Percentiles rank a stretch among this genome's conserved stretches.
Conservation (phyloP, 2,113 vertebrate genomes). For the Phalacrocorax pelagicus region DNA sequence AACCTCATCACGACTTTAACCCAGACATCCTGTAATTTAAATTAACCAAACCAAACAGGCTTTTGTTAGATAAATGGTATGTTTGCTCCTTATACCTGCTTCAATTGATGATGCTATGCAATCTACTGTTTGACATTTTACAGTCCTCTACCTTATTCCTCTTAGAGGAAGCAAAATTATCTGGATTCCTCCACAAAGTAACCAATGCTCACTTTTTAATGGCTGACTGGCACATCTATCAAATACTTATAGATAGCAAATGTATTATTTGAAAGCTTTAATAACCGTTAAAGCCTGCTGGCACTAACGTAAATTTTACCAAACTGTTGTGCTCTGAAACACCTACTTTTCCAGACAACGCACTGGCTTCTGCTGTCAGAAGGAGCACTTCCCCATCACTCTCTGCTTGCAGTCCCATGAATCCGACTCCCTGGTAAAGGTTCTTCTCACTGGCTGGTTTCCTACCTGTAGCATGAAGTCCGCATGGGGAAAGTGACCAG, state of each 20-base stretch:
- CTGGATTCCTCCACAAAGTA: constrained; percentile 66
- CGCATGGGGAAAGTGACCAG: rapidly evolving
- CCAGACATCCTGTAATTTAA: background rate
- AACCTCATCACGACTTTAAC: background rate
- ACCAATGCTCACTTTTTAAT: constrained; percentile 34
- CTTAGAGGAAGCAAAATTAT: constrained; percentile 67
- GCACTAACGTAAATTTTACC: constrained; percentile 21
- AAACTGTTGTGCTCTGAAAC: background rate
- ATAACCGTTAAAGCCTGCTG: constrained; percentile 47
- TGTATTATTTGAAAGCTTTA: constrained; percentile 63
- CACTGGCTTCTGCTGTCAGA: background rate
- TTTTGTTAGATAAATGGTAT: constrained; percentile 29
- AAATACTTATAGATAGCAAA: constrained; percentile 48
- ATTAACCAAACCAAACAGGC: constrained; percentile 10
- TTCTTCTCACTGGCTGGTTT: background rate
- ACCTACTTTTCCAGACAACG: background rate
- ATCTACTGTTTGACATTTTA: constrained; percentile 66
- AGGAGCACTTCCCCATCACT: background rate
- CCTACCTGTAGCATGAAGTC: background rate
- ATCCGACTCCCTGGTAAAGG: background rate
- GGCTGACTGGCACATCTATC: constrained; percentile 63
- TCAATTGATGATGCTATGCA: background rate
- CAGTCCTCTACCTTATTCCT: constrained; percentile 49
- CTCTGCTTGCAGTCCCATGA: background rate
- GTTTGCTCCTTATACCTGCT: constrained; percentile 2